A percentile compares a stretch with the other conserved stretches of the same genome.
Conservation (phyloP, 2,113 vertebrate genomes). For the Campylorhamphus procurvoides region DNA sequence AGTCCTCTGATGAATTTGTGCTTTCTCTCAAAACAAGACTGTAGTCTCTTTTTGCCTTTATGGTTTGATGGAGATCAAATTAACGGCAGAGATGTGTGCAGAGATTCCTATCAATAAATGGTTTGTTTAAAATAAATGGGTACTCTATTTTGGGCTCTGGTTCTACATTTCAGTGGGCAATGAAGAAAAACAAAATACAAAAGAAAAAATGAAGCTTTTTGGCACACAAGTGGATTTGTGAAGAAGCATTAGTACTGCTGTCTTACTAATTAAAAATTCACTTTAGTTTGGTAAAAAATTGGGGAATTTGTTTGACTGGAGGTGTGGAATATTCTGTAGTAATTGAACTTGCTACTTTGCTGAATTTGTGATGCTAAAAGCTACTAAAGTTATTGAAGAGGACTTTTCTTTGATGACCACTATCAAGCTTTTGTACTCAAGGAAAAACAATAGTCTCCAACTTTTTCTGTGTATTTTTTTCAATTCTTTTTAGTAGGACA, state of each 20-base stretch:
- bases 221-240: background rate
- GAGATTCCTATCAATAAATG: constrained; percentile 16
- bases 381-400: background rate
- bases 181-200: constrained; percentile 13
- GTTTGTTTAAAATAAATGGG: constrained; percentile 7
- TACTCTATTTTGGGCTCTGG: background rate
- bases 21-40: constrained; percentile 40
- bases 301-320: background rate
- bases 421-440: background rate
- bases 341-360: background rate
- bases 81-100: background rate
- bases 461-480: background rate
- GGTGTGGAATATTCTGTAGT: background rate
- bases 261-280: background rate
- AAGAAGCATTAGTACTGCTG: background rate
- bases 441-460: background rate
- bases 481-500: background rate
- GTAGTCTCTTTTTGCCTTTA: constrained; percentile 5
- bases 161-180: background rate
- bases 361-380: background rate
- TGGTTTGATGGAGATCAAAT: constrained; percentile 18
- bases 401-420: background rate
- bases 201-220: background rate
- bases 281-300: background rate
- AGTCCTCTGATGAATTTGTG: constrained; percentile 2